Conservation (phyloP, 1,140 invertebrate genomes). For the Drosophila ogumai region DNA sequence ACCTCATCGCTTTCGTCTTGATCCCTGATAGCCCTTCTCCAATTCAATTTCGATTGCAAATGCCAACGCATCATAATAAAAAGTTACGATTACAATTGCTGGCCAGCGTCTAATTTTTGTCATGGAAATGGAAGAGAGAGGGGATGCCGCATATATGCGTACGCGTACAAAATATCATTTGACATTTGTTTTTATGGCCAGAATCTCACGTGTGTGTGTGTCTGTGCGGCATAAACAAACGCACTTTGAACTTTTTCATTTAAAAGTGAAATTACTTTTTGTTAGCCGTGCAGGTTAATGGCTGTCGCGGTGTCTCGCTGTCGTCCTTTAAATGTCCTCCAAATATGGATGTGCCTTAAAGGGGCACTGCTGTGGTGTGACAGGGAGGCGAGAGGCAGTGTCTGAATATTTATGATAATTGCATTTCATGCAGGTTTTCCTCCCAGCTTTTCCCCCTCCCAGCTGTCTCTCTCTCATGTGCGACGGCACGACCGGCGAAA, state of each 20-base stretch:
- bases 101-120: constrained; percentile 68
- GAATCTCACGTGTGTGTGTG: constrained; percentile 45
- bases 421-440: constrained; percentile 75
- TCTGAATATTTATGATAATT: constrained; percentile 82
- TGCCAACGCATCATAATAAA: constrained; percentile 63
- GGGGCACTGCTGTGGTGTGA: not conserved
- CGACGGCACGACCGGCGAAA: constrained; percentile 53
- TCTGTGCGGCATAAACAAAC: constrained; percentile 58
- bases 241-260: constrained; percentile 83
- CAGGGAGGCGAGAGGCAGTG: constrained; percentile 19
- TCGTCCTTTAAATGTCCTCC: constrained; percentile 78
- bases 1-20: constrained; percentile 1
- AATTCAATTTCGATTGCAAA: constrained; percentile 48
- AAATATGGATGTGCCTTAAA: constrained; percentile 56
- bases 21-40: constrained; percentile 9
- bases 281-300: constrained; percentile 61
- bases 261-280: constrained; percentile 81
- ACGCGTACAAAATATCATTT: constrained; percentile 63
- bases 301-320: constrained; percentile 42
- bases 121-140: constrained; percentile 33
- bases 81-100: constrained; percentile 74
- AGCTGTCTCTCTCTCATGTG: constrained; percentile 46
- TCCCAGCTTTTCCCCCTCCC: constrained; percentile 22
- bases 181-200: constrained; percentile 78
- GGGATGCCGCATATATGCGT: constrained; percentile 6